These are phyloP conservation scores for Plagiodera versicolora DNA, from an alignment of 2,888 invertebrate species.

Conservation along the genomic window DNA sequence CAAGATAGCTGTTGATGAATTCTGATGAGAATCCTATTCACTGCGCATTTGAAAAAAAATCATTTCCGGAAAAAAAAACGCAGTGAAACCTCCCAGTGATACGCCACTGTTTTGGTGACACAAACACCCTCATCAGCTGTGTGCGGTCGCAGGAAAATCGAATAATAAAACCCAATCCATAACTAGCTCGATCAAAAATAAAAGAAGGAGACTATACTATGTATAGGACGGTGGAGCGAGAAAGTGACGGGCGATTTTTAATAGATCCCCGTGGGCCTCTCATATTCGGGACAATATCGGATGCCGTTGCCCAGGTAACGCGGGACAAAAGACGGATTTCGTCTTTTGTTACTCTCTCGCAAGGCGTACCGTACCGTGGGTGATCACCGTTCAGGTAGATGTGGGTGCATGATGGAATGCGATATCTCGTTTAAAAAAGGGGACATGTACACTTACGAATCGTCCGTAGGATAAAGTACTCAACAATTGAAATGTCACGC, in stretches of 20 bases:
- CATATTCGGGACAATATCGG: constrained; percentile 45
- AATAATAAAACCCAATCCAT: constrained; percentile 41
- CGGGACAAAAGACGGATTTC: constrained; percentile 52
- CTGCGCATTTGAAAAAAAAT: background rate
- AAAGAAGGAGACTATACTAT: constrained; percentile 40
- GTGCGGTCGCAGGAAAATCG: constrained; percentile 31
- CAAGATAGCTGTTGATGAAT: too few species aligned
- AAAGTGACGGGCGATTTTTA: constrained; percentile 47
- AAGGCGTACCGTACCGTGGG: constrained; percentile 21
- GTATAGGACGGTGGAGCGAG: constrained; percentile 32
- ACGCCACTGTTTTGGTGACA: constrained; percentile 28
- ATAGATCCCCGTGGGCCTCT: constrained; percentile 45
- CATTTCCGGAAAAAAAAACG: background rate
- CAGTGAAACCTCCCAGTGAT: constrained; percentile 12
- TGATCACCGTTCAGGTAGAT: constrained; percentile 53
- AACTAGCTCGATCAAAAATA: constrained; percentile 46
- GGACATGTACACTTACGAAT: constrained; percentile 16
- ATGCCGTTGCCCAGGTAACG: constrained; percentile 50
- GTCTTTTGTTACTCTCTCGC: constrained; percentile 48
- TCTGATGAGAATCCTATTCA: too few species aligned
- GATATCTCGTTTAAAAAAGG: constrained; percentile 20
- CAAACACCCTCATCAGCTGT: constrained; percentile 27
- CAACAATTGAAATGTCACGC: too few species aligned
- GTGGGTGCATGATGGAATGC: constrained; percentile 40
- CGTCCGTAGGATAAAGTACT: background rate